These are phyloP conservation scores for Protodeltote pygarga DNA, from an alignment of 2,888 invertebrate species.

Conservation along the genomic window DNA sequence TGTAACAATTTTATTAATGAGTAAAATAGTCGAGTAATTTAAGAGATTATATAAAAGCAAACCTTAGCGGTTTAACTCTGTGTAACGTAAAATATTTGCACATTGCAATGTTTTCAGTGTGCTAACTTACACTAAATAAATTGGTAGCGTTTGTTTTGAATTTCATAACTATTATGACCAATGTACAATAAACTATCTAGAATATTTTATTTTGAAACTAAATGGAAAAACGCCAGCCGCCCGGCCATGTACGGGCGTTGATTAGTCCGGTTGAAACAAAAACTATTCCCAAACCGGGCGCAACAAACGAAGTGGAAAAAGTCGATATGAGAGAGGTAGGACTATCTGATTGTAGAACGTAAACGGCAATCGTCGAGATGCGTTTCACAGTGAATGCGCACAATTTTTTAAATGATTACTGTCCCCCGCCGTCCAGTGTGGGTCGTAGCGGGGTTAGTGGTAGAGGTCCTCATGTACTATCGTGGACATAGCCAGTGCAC, in stretches of 20 bases:
- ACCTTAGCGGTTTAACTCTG: conserved; percentile 16
- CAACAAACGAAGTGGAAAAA: conserved; percentile 84
- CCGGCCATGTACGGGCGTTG: conserved; percentile 77
- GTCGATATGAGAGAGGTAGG: conserved; percentile 77
- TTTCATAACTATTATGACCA: conserved; percentile 50
- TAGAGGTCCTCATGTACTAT: no score
- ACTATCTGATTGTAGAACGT: conserved; percentile 79
- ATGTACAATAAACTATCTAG: conserved; percentile 49
- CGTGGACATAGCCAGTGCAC: no score
- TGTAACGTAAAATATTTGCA: conserved; percentile 23
- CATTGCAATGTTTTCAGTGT: conserved; percentile 13
- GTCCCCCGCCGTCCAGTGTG: conserved; percentile 41
- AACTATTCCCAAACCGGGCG: conserved; percentile 82
- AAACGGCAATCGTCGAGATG: conserved; percentile 80
- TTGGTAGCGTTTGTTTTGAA: conserved; percentile 23
- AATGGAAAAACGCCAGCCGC: conserved; percentile 66
- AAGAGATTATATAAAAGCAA: conserved; percentile 29
- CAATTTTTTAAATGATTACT: conserved; percentile 79
- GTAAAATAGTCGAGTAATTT: conserved; percentile 21
- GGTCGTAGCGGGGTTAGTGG: no score
- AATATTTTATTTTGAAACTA: conserved; percentile 63
- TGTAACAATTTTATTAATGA: conserved; percentile 15
- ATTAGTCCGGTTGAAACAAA: conserved; percentile 83
- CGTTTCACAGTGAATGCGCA: conserved; percentile 78
- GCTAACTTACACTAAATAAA: conserved; percentile 25